Base-by-base conservation (phyloP, 2,888 invertebrate genomes). In the Pachymerium ferrugineum region DNA sequence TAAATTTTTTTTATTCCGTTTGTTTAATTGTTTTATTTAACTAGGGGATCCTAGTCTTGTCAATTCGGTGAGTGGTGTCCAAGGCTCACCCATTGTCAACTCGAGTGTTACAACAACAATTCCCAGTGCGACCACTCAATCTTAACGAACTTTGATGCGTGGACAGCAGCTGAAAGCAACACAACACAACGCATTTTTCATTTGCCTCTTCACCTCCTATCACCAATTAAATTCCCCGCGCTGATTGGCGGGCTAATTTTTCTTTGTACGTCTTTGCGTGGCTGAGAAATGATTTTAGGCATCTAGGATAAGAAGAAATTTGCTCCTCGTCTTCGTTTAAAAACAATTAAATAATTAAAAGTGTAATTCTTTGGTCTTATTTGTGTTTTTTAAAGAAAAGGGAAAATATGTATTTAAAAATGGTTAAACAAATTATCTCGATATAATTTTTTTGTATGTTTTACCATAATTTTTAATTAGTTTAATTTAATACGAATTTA, bases 1-100 rank as follows among this genome's bases (percentile, higher is more conserved):
- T n/a, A n/a, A n/a, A n/a, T n/a, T n/a, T n/a, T n/a, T n/a, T n/a
- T n/a, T n/a, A n/a, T n/a, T n/a, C n/a, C n/a, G n/a, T n/a, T n/a
- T n/a, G n/a, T n/a, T n/a, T n/a, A 0, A 33, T n/a, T 35, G 12
- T 5, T 14, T 70, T 3, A 22, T 47, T 47, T 3, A 10, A 16
- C 22, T 47, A 77, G 77, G 75, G 72, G 74, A 74, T 74, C 72
- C 75, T 47, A 75, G 75, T 47, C 74, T 78, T 72, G 77, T 77
- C 75, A 78, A 77, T 75, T 76, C 77, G 69, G 77, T 78, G 31
- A 74, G 77, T 70, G 77, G 77, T 31, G 76, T 78, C 74, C 78
- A 77, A 67, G 77, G 77, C 73, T 78, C 78, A 69, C 78, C 78
- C 69, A 77, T 78, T 71, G 75, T 78, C 62, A 76, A 78, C 72